Evolutionary conservation across 2,888 invertebrate species (phyloP), one percentile per base, ranked within the genome.

Genomic region (Acanthoscelides obtectus): DNA sequence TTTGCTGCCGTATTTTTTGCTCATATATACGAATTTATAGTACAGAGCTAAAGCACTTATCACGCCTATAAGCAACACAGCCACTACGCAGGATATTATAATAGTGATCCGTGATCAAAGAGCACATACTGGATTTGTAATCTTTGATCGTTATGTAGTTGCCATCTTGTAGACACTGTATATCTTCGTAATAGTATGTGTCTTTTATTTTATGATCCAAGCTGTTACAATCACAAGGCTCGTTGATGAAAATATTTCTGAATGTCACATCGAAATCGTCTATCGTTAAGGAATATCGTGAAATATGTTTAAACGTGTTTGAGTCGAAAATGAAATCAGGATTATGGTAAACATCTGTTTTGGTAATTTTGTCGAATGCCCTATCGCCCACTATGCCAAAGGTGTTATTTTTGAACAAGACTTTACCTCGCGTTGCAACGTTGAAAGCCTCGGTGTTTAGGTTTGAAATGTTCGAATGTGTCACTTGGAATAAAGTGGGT

Each of bases 361-460:
- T 82, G 68, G 88, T 87, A 21, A 92, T 88, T 0, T 90, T 91
- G 5, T 87, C 83, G 77, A 93, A 91, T 8, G 92, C 91, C 2
- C 90, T 91, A 71, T 88, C 87, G 67, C 87, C 86, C 0, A 92
- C 80, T 67, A 85, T 86, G 1, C 83, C 85, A 72, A 93, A 88
- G 17, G 86, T 87, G 82, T 93, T 93, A 84, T 92, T 90, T 79
- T 89, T 88, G 79, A 94, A 89, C 12, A 89, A 86, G 22, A 92
- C 89, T 19, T 90, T 88, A 2, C 92, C 92, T 71, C 87, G 86
- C 0, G 89, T 88, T 19, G 83, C 85, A 64, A 92, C 86, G 78
- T 88, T 89, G 80, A 93, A 92, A 1, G 89, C 89, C 77, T 92
- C 91, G 6, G 90, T 89, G 78, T 91, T 90, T 73, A 93, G 81